Evolutionary conservation across 2,797 vertebrate species (phyloP).

Genomic region (Gila robusta): DNA sequence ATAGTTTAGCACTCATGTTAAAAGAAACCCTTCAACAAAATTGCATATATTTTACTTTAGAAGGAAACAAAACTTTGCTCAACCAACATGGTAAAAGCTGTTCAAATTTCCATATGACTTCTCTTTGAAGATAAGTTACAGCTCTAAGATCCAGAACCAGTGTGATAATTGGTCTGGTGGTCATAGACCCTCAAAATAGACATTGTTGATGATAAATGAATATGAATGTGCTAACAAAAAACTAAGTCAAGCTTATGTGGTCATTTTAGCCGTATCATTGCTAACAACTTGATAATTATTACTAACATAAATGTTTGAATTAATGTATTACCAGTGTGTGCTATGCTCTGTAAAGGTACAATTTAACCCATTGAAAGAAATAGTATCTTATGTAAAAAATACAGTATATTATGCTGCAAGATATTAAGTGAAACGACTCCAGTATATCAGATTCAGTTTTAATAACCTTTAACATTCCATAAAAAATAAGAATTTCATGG

Average conservation of each 20-base stretch:
- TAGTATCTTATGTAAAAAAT: neutral
- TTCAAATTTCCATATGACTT: neutral
- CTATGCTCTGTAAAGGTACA: neutral
- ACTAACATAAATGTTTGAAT: no score
- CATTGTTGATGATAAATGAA: neutral
- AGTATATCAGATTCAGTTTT: neutral
- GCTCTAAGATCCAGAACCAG: neutral
- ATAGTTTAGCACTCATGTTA: neutral
- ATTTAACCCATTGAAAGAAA: neutral
- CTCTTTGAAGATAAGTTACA: neutral
- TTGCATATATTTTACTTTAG: neutral
- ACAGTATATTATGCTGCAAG: neutral
- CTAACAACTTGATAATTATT: neutral
- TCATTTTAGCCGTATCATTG: neutral
- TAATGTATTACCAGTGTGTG: neutral
- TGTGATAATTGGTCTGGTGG: neutral
- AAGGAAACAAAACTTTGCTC: neutral
- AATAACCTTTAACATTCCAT: neutral
- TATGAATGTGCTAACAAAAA: neutral
- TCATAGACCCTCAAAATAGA: neutral
- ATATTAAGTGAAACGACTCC: neutral
- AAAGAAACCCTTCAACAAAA: neutral
- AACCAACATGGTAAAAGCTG: no score
- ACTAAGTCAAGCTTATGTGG: neutral
- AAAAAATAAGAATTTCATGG: neutral